Evolutionary conservation across 2,888 invertebrate species (phyloP), one percentile per base, ranked within the genome.

Genomic region (Drosophila hawaiiensis): DNA sequence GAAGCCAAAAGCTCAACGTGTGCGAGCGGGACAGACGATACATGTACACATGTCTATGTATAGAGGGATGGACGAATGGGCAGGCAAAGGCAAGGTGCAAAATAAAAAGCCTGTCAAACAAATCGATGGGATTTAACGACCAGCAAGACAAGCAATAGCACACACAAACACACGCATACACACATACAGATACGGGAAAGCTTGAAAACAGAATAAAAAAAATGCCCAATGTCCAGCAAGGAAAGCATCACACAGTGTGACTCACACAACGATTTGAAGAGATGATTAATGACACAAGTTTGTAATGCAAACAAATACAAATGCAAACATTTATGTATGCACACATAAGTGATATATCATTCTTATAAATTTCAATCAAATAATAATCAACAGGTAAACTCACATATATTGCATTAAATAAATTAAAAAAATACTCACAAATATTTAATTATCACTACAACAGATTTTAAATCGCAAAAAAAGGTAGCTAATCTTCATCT

Each of bases 51-150:
- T 33, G 14, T n/a, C 16, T 22, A 22, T 53, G 31, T 2, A 16
- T 50, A 28, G 37, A 6, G 3, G 43, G 29, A 61, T n/a, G 53
- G 49, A 43, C 58, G 60, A 31, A 41, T 29, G n/a, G 14, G 37
- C 25, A 54, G 50, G 53, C 43, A 47, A 14, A 22, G 47, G 4
- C 56, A 82, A 78, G 78, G 67, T 78, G 63, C 62, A 66, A 63
- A 79, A 68, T 79, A 59, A 79, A 80, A 79, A 79, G 79, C 70
- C 79, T 79, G 80, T 90, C 84, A 84, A 84, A 90, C 90, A 84
- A 90, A 84, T 90, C 84, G 90, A 84, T 84, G 72, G 47, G 68
- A 82, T 78, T 79, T 78, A 73, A 67, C 78, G 68, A 62, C 35
- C 37, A 63, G 39, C 47, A 52, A 59, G 73, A 55, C 31, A 29